phyloP scores from a whole-genome alignment of 2,113 vertebrate genomes.

The Lontra canadensis region DNA sequence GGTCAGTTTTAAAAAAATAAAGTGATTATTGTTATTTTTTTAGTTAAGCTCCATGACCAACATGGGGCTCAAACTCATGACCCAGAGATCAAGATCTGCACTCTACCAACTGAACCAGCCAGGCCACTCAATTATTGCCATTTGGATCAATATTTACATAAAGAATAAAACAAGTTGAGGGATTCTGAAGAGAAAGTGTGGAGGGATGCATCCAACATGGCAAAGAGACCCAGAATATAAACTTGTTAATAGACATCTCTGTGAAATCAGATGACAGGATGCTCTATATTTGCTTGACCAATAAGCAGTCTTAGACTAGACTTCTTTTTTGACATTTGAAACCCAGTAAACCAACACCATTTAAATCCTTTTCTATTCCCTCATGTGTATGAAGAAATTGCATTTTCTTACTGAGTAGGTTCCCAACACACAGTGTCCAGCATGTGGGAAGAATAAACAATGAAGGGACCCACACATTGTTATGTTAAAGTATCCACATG shows the following conservation, averaged over 20 bases:
- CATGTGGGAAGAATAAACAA: neutral
- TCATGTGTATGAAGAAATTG: neutral
- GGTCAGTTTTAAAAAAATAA: neutral
- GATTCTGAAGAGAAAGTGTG: neutral
- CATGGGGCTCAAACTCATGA: neutral
- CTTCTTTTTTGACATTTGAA: neutral
- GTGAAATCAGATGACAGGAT: neutral
- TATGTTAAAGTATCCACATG: neutral
- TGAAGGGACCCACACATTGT: neutral
- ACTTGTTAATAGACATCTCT: neutral
- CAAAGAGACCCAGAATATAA: neutral
- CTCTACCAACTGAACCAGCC: neutral
- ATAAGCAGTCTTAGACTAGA: neutral
- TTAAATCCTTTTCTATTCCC: neutral
- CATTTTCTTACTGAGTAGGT: neutral
- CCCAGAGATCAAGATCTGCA: neutral
- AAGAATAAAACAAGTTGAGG: neutral
- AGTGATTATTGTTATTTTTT: neutral
- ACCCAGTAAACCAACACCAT: neutral
- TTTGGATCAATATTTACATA: neutral
- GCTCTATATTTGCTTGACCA: neutral
- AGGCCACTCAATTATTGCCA: neutral
- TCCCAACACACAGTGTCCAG: neutral
- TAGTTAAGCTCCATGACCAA: neutral
- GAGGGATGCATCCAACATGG: neutral